Evolutionary conservation across 1,140 invertebrate genomes (phyloP).

Genomic region (Drosophila sproati): DNA sequence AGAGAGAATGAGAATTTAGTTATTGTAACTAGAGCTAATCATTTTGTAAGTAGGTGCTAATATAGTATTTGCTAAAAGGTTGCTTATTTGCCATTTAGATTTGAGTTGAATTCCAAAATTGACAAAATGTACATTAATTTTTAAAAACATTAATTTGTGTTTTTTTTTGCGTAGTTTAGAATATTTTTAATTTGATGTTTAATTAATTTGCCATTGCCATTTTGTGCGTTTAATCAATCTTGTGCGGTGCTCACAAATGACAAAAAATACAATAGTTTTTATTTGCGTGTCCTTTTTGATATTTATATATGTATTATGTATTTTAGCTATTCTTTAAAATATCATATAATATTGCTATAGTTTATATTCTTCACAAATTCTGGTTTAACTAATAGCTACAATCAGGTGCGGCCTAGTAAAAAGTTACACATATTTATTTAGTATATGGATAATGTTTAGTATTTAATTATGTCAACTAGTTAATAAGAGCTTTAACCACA

Average conservation of each 20-base stretch:
- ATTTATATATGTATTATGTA: constrained; percentile 12
- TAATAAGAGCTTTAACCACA: constrained; percentile 14
- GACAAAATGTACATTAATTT: constrained; percentile 38
- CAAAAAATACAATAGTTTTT: constrained; percentile 7
- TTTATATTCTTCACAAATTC: constrained; percentile 53
- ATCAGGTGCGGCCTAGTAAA: constrained; percentile 14
- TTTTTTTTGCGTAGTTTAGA: constrained; percentile 7
- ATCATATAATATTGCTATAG: constrained; percentile 77
- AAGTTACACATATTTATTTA: constrained; percentile 37
- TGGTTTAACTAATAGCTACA: constrained; percentile 26
- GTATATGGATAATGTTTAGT: constrained; percentile 20
- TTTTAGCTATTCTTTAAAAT: constrained; percentile 46
- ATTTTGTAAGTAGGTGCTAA: constrained; percentile 43
- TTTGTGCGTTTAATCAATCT: constrained; percentile 22
- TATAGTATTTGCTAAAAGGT: constrained; percentile 44
- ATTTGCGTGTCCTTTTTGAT: constrained; percentile 25
- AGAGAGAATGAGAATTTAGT: constrained; percentile 41
- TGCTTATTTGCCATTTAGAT: constrained; percentile 39
- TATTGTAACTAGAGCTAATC: constrained; percentile 19
- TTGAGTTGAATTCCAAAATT: constrained; percentile 75
- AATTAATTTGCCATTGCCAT: neutral
- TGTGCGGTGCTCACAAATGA: constrained; percentile 57
- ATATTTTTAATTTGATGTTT: constrained; percentile 10
- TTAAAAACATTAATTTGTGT: constrained; percentile 37
- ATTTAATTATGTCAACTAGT: constrained; percentile 28